These are phyloP conservation scores for Apodemus agrarius DNA, from an alignment of 2,797 vertebrate species.

Conservation along the genomic window DNA sequence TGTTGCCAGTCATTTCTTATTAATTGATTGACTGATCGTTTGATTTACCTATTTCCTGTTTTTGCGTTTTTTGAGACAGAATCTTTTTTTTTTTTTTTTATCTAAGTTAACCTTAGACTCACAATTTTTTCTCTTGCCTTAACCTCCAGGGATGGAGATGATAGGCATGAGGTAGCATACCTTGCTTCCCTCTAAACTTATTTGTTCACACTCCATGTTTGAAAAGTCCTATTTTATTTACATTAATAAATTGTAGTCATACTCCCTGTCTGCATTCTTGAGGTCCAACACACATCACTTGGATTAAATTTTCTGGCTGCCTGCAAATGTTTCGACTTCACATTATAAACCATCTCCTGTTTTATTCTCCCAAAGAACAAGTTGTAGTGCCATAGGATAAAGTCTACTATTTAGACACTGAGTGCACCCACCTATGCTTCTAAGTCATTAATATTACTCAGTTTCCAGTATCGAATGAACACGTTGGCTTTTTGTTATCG, in stretches of 20 bases:
- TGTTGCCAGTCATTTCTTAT: background rate
- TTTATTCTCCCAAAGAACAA: background rate
- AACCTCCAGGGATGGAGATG: background rate
- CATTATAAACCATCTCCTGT: background rate
- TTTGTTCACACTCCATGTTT: background rate
- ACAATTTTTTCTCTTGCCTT: background rate
- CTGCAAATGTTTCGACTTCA: background rate
- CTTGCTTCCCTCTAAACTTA: background rate
- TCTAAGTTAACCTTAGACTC: background rate
- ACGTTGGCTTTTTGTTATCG: background rate
- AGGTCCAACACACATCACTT: background rate
- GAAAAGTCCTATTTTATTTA: background rate
- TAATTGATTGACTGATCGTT: background rate
- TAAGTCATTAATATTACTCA: background rate
- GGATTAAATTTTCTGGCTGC: background rate
- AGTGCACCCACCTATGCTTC: background rate
- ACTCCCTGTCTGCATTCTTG: background rate
- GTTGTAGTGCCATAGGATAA: background rate
- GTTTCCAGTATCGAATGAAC: background rate
- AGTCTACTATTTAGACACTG: background rate
- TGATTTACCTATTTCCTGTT: background rate
- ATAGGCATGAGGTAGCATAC: background rate
- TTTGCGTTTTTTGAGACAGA: background rate
- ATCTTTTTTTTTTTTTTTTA: background rate
- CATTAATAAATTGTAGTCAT: background rate